phyloP scores from a whole-genome alignment of 2,888 invertebrate genomes.

The Drosophila colorata region DNA sequence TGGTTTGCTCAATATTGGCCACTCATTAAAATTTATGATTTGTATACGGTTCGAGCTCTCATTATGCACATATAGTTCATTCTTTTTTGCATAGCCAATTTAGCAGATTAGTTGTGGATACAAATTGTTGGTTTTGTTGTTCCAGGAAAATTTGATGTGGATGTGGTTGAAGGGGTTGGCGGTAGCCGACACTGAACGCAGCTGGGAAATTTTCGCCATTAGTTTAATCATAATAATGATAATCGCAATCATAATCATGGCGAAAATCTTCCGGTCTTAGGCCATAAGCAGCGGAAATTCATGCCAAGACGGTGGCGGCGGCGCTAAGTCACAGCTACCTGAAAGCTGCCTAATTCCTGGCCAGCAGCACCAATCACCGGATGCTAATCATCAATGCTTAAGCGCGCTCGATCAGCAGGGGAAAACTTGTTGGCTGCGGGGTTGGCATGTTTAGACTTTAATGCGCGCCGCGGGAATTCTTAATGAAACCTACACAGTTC shows the following conservation, averaged over 20 bases:
- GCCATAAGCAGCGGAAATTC: conserved; percentile 74
- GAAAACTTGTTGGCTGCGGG: conserved; percentile 62
- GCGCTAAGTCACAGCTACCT: conserved; percentile 65
- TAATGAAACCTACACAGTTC: conserved; percentile 63
- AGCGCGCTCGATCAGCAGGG: conserved; percentile 58
- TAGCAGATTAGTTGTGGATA: conserved; percentile 77
- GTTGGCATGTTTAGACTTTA: conserved; percentile 82
- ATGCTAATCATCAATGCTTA: conserved; percentile 74
- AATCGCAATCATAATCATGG: conserved; percentile 73
- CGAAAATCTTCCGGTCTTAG: conserved; percentile 75
- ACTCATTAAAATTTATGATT: conserved; percentile 81
- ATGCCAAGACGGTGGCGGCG: conserved; percentile 60
- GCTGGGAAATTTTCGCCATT: conserved; percentile 74
- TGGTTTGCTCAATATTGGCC: conserved; percentile 49
- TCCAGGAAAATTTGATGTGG: conserved; percentile 48
- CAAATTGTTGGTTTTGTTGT: conserved; percentile 55
- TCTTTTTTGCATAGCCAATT: conserved; percentile 64
- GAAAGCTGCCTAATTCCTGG: conserved; percentile 26
- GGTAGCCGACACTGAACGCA: conserved; percentile 2
- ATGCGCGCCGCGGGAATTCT: conserved; percentile 77
- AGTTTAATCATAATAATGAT: conserved; percentile 70
- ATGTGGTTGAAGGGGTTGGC: conserved; percentile 26
- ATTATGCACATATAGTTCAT: conserved; percentile 72
- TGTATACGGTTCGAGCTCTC: conserved; percentile 73
- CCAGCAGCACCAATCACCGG: conserved; percentile 54